Base-by-base conservation (phyloP, 1,140 invertebrate genomes). In the Lasaia peninsularis region DNA sequence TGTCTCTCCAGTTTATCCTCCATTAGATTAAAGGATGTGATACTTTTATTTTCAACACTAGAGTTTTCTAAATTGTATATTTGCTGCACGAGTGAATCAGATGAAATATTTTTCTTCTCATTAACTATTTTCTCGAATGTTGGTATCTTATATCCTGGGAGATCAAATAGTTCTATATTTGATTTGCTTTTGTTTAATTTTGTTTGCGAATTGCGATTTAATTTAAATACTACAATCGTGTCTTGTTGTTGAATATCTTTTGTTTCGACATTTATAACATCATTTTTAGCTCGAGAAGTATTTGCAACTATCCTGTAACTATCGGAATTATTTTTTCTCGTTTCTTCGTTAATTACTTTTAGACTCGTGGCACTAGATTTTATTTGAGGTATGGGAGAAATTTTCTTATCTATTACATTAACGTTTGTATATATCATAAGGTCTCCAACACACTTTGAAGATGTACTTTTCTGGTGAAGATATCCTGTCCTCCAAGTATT, bases 1-100 rank as follows among this genome's bases (percentile, higher is more conserved):
- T 82, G 80, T 51, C 60, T 71, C 66, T 84, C 79, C 16, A 82
- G 21, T 54, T 78, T 78, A 57, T 82, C 78, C 56, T 82, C 78
- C 59, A 80, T 79, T 5, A 67, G 63, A 60, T 77, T 71, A 24
- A 70, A 52, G 2, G 70, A 73, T 2, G 51, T 55, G 24, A 53
- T 66, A 51, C 69, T 75, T 34, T 60, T 56, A 28, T 67, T 71
- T 12, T 76, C 67, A 10, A 63, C 57, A 48, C 70, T 77, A 12
- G 78, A 69, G 21, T 67, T 65, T 56, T 86, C 83, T 54, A 86
- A 69, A 63, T 86, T 74, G 51, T 84, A 71, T 7, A 86, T 67
- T 50, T 75, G 79, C 70, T 86, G 75, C 5, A 80, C 65, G 14
- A 80, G 62, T 5, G 80, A 82, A 71, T 82, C 77, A 8, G 80